Percentiles rank a stretch among this genome's conserved stretches.
phyloP scores from a whole-genome alignment of 2,888 invertebrate species.

The Coronaproctus castanopsis region DNA sequence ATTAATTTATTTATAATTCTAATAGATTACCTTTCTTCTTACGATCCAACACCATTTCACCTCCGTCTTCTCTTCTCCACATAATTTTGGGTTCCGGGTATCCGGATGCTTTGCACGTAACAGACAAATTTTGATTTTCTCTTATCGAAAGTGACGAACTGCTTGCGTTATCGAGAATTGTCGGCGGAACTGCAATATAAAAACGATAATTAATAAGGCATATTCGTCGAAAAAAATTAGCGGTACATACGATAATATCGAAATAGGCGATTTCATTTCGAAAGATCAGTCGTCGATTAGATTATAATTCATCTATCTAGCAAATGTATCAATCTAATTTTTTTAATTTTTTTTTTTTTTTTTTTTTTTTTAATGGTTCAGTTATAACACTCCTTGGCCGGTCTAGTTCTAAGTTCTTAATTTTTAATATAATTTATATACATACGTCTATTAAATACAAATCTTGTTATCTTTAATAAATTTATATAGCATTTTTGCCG shows the following conservation, averaged over 20 bases:
- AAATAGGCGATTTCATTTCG: too few species aligned
- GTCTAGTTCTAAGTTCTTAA: too few species aligned
- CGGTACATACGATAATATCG: background rate
- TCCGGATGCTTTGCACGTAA: conserved; percentile 77
- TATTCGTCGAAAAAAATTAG: conserved; percentile 14
- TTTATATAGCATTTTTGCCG: too few species aligned
- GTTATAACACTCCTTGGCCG: too few species aligned
- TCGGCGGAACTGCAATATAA: conserved; percentile 56
- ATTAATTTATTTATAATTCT: too few species aligned
- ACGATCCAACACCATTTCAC: conserved; percentile 62
- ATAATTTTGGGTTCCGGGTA: conserved; percentile 79
- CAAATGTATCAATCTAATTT: too few species aligned
- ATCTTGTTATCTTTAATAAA: too few species aligned
- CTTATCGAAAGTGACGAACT: conserved; percentile 79
- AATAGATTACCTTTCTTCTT: conserved; percentile 71
- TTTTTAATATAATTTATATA: too few species aligned
- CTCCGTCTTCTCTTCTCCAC: conserved; percentile 82
- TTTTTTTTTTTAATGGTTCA: background rate
- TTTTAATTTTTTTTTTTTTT: too few species aligned
- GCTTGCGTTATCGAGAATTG: conserved; percentile 74
- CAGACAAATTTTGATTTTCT: conserved; percentile 82
- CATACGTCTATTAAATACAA: too few species aligned
- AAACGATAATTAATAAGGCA: conserved; percentile 18
- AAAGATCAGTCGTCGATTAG: too few species aligned
- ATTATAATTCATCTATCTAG: too few species aligned